A percentile compares a stretch with the other conserved stretches of the same genome.
Evolutionary conservation across 2,888 invertebrate species (phyloP).

Genomic region (Aphodius granarius): DNA sequence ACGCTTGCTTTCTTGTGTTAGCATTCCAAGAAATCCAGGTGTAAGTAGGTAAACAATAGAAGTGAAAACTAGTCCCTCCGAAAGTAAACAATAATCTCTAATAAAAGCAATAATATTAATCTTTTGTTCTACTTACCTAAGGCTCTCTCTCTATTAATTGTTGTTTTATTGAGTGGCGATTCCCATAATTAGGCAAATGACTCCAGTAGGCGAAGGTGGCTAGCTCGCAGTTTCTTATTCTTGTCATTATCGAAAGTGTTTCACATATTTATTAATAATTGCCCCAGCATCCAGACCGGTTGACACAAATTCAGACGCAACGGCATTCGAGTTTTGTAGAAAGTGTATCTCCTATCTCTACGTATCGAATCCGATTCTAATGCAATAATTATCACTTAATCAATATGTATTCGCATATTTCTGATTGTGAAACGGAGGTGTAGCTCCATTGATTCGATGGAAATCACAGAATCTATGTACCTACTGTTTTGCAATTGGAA

Average conservation of each 20-base stretch:
- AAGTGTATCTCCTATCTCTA: neutral
- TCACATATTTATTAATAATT: neutral
- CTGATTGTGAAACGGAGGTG: neutral
- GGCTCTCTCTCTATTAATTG: neutral
- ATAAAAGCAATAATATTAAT: neutral
- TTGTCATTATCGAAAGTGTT: neutral
- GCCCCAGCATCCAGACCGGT: neutral
- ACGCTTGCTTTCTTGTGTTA: neutral
- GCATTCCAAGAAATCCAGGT: neutral
- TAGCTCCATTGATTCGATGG: neutral
- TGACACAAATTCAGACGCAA: neutral
- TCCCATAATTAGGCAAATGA: neutral
- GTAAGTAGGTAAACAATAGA: neutral
- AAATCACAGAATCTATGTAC: neutral
- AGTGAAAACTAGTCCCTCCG: neutral
- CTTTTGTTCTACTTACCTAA: neutral
- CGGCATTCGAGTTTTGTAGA: neutral
- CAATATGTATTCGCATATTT: neutral
- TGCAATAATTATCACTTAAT: neutral
- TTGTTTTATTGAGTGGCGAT: neutral
- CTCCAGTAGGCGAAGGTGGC: neutral
- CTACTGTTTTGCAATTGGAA: neutral
- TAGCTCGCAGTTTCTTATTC: neutral
- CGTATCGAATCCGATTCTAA: neutral
- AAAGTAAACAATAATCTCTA: neutral